These are phyloP conservation scores for Puntigrus tetrazona DNA, from an alignment of 2,113 vertebrate species.

Conservation along the genomic window DNA sequence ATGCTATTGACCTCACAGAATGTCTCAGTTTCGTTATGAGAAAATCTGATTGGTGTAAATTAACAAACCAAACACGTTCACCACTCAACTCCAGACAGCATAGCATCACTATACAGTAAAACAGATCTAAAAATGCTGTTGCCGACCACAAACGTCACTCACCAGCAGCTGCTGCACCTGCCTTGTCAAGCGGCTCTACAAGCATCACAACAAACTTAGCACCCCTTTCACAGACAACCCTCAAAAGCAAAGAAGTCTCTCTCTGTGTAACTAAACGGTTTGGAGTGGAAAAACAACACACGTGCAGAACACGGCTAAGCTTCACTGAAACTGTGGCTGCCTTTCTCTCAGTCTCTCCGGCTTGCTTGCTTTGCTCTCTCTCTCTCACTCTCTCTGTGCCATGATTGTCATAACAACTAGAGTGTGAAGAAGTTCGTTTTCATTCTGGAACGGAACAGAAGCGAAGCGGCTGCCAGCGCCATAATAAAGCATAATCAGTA, in stretches of 20 bases:
- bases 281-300: constrained; percentile 61
- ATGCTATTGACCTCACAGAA: background rate
- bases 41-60: background rate
- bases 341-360: constrained; percentile 60
- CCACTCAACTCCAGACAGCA: background rate
- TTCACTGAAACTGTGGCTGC: constrained; percentile 58
- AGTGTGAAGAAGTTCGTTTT: constrained; percentile 88
- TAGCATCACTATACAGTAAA: background rate
- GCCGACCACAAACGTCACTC: constrained; percentile 57
- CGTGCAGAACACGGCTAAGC: constrained; percentile 67
- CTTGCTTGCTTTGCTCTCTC: constrained; percentile 69
- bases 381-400: constrained; percentile 74
- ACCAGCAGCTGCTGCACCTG: constrained; percentile 68
- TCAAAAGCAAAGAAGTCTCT: constrained; percentile 10
- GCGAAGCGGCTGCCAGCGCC: constrained; percentile 98
- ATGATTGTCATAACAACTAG: constrained; percentile 95
- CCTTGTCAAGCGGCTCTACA: constrained; percentile 69
- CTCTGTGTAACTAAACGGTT: background rate
- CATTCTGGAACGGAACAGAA: constrained; percentile 92
- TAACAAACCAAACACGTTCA: background rate
- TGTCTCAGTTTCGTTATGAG: too few relatives aligned
- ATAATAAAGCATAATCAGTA: constrained; percentile 99
- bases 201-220: constrained; percentile 53
- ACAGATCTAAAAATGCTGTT: constrained; percentile 1
- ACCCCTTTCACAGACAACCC: background rate